Conservation (phyloP, 2,113 vertebrate species). For the Myanophis thanlyinensis region DNA sequence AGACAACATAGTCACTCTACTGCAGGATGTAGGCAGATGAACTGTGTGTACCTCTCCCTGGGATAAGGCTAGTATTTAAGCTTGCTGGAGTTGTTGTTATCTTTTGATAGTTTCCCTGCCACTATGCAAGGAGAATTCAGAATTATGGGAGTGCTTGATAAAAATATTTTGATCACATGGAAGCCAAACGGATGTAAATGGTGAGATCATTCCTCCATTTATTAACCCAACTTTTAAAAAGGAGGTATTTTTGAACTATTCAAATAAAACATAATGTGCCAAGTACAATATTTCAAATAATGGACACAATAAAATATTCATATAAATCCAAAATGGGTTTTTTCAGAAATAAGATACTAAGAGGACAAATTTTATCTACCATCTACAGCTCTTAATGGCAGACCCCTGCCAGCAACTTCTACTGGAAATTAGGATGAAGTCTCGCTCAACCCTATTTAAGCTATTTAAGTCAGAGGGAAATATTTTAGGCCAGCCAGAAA, state of each 20-base stretch:
- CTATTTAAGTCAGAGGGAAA: background rate
- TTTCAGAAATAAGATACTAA: background rate
- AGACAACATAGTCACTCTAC: background rate
- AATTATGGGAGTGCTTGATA: background rate
- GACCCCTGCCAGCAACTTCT: background rate
- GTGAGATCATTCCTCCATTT: background rate
- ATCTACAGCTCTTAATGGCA: background rate
- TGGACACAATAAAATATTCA: background rate
- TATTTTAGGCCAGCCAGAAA: background rate
- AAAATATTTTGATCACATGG: background rate
- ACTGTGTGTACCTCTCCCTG: background rate
- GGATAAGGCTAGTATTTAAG: background rate
- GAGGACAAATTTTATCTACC: background rate
- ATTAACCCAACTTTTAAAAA: background rate
- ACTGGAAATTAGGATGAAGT: background rate
- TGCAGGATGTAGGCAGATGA: background rate
- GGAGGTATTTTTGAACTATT: background rate
- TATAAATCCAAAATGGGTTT: background rate
- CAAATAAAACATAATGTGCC: background rate
- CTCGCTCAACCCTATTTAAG: background rate
- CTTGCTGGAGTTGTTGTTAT: background rate
- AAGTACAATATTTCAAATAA: background rate
- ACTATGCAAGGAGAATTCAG: background rate
- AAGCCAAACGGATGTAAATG: background rate
- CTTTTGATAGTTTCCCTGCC: background rate